Evolutionary conservation across 2,888 invertebrate genomes (phyloP).

Genomic region (Gasteruption jaculator): DNA sequence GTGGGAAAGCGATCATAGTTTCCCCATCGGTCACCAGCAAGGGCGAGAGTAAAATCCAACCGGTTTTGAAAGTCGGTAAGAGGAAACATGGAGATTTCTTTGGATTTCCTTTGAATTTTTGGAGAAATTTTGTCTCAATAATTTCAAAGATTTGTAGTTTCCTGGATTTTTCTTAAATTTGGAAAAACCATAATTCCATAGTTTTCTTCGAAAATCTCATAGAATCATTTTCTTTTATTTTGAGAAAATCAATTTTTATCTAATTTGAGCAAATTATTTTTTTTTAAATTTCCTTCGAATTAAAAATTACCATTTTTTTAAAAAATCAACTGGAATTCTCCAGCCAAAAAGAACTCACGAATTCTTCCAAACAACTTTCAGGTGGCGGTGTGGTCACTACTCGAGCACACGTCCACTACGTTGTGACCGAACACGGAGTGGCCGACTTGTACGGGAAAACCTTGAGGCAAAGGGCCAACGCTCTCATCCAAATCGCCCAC

Average conservation of each 20-base stretch:
- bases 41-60: slow-evolving; percentile 81
- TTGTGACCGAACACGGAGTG: slow-evolving; percentile 90
- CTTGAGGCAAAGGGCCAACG: slow-evolving; percentile 84
- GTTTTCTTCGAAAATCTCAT: too few relatives aligned
- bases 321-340: too few relatives aligned
- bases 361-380: too few relatives aligned
- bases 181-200: too few relatives aligned
- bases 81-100: slow-evolving; percentile 8
- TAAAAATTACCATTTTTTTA: too few relatives aligned
- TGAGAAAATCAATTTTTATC: too few relatives aligned
- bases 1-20: slow-evolving; percentile 89
- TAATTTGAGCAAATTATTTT: too few relatives aligned
- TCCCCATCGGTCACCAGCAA: slow-evolving; percentile 75
- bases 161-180: background rate
- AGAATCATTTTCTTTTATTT: too few relatives aligned
- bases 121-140: background rate
- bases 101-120: background rate
- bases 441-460: slow-evolving; percentile 87
- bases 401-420: slow-evolving; percentile 87
- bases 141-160: slow-evolving; percentile 9
- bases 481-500: slow-evolving; percentile 83
- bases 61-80: slow-evolving; percentile 74
- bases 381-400: slow-evolving; percentile 94
- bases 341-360: too few relatives aligned
- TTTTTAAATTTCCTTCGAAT: too few relatives aligned